Evolutionary conservation across 2,888 invertebrate genomes (phyloP).

Genomic region (Coelogynopora nodosa): DNA sequence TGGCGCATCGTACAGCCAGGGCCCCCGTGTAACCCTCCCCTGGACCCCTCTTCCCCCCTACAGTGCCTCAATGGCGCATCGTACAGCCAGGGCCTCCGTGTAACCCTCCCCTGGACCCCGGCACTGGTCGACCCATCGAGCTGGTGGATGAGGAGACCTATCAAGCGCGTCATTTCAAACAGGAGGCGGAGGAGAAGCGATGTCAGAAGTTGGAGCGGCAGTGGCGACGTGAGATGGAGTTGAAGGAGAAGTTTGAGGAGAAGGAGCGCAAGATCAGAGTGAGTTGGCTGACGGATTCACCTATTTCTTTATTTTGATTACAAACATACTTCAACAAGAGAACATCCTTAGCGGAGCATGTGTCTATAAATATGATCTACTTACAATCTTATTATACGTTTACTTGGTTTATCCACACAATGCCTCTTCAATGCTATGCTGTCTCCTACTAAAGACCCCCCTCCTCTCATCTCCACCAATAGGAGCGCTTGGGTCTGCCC

Average conservation of each 20-base stretch:
- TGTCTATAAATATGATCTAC: too few species aligned
- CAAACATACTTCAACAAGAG: too few species aligned
- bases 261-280: neutral
- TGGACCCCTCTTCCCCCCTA: neutral
- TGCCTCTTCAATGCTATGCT: too few species aligned
- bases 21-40: neutral
- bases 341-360: too few species aligned
- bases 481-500: neutral
- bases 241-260: neutral
- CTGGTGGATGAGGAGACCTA: neutral
- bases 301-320: too few species aligned
- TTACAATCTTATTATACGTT: too few species aligned
- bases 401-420: too few species aligned
- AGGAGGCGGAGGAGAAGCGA: constrained; percentile 8
- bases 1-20: neutral
- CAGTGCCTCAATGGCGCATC: constrained; percentile 1
- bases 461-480: too few species aligned
- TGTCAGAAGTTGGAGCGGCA: neutral
- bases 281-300: too few species aligned
- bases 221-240: neutral
- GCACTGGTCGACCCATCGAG: neutral
- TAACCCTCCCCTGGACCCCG: neutral
- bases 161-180: neutral
- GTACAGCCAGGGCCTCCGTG: neutral
- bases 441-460: too few species aligned